These are phyloP conservation scores for Acestrorhynchus altus DNA, from an alignment of 2,797 vertebrate species.

Conservation along the genomic window DNA sequence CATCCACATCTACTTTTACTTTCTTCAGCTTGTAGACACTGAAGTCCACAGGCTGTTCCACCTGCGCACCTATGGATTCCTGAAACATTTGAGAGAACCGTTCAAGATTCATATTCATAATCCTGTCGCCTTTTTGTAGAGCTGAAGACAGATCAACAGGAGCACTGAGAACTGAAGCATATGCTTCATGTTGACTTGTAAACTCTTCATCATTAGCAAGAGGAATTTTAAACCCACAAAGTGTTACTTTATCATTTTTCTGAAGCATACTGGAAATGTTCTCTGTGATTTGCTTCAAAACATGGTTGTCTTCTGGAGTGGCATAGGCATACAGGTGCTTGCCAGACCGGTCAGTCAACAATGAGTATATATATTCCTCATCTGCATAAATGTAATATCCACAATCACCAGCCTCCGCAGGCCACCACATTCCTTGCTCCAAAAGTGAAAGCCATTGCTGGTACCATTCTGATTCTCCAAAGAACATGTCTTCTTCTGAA, in stretches of 20 bases:
- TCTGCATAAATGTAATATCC: constrained; percentile 94
- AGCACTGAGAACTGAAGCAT: constrained; percentile 67
- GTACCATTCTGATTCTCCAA: constrained; percentile 84
- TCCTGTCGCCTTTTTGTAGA: constrained; percentile 84
- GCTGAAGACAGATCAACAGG: constrained; percentile 88
- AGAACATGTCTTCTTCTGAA: constrained; percentile 74
- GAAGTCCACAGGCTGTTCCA: constrained; percentile 88
- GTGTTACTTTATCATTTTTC: constrained; percentile 80
- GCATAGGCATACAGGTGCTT: constrained; percentile 89
- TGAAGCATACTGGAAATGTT: constrained; percentile 76
- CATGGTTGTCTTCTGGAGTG: constrained; percentile 78
- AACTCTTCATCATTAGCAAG: constrained; percentile 77
- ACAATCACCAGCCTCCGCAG: constrained; percentile 89
- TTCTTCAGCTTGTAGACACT: constrained; percentile 86
- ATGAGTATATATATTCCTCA: constrained; percentile 89
- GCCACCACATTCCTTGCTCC: constrained; percentile 94
- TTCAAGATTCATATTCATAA: constrained; percentile 91
- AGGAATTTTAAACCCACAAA: constrained; percentile 91
- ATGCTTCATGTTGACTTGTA: constrained; percentile 72
- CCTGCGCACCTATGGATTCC: constrained; percentile 83
- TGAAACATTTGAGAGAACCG: constrained; percentile 91
- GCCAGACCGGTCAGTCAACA: constrained; percentile 91
- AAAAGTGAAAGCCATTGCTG: constrained; percentile 90
- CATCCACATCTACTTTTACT: constrained; percentile 79
- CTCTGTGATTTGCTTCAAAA: constrained; percentile 77